phyloP scores from a whole-genome alignment of 2,888 invertebrate species.

The Monoplex corrugatus region DNA sequence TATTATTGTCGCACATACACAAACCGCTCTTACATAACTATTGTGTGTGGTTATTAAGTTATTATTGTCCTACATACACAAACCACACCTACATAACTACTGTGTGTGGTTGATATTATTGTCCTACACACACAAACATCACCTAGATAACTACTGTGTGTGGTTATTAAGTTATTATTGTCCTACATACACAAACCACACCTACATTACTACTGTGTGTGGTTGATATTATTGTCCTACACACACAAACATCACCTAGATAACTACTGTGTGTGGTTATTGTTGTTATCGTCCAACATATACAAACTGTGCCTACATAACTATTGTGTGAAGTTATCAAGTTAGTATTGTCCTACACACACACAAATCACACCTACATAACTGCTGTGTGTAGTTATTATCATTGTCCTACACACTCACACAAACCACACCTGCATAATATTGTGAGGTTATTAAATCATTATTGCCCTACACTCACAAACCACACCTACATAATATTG shows the following conservation, averaged over 20 bases:
- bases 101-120: no score
- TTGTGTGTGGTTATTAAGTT: not conserved
- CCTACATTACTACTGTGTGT: not conserved
- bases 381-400: not conserved
- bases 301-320: not conserved
- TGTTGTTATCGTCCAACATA: no score
- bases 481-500: not conserved
- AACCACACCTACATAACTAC: not conserved
- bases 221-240: no score
- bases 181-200: not conserved
- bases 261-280: not conserved
- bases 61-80: not conserved
- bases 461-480: not conserved
- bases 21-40: not conserved
- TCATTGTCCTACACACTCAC: not conserved
- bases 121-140: not conserved
- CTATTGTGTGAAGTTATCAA: not conserved
- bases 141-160: not conserved
- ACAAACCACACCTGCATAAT: not conserved
- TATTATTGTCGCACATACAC: not conserved
- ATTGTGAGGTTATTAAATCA: no score
- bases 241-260: not conserved
- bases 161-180: no score
- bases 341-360: not conserved
- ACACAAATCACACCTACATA: not conserved